Evolutionary conservation across 2,888 invertebrate species (phyloP).

Genomic region (Limnephilus marmoratus): DNA sequence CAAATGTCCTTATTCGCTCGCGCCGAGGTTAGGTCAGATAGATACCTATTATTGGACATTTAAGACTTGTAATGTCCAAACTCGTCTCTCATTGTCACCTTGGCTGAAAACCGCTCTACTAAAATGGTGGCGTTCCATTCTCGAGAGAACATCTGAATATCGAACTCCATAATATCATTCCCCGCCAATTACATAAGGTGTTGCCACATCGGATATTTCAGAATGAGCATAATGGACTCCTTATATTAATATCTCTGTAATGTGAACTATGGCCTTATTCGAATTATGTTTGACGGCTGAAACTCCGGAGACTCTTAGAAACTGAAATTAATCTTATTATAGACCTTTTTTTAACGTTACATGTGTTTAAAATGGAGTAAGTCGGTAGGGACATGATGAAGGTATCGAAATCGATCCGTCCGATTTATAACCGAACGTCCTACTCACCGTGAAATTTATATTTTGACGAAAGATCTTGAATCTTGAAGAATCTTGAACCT

Average conservation of each 20-base stretch:
- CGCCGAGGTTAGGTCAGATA: conserved; percentile 20
- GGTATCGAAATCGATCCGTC: neutral
- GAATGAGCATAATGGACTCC: neutral
- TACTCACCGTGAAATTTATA: neutral
- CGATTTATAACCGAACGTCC: neutral
- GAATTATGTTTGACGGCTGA: neutral
- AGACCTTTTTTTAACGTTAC: neutral
- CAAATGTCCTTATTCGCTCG: conserved; percentile 35
- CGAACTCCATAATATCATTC: conserved; percentile 50
- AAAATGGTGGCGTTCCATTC: conserved; percentile 56
- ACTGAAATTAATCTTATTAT: neutral
- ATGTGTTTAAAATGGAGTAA: neutral
- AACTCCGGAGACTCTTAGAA: neutral
- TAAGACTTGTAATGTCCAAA: conserved; percentile 50
- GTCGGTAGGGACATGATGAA: neutral
- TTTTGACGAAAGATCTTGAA: neutral
- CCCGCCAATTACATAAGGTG: conserved; percentile 47
- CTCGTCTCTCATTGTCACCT: conserved; percentile 47
- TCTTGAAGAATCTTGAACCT: neutral
- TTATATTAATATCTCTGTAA: neutral
- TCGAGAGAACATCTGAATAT: conserved; percentile 49
- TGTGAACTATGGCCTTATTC: neutral
- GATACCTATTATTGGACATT: conserved; percentile 33
- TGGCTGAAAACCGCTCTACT: conserved; percentile 35
- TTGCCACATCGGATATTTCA: conserved; percentile 44